Evolutionary conservation across 2,888 invertebrate species (phyloP), one percentile per base, ranked within the genome.

Genomic region (Chloroclysta siterata): DNA sequence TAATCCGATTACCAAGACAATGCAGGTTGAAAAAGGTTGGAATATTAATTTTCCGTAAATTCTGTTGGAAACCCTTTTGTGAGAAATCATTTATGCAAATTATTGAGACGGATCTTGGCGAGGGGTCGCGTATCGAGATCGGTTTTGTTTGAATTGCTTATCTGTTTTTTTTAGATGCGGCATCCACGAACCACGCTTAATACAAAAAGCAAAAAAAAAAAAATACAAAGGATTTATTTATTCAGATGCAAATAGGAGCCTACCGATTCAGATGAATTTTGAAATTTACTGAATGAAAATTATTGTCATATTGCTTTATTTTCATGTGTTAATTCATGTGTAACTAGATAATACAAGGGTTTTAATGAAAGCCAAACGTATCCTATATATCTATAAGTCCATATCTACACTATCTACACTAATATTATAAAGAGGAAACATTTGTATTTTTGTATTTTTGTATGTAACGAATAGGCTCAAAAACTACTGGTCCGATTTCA

Each of bases 1-100:
- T 74, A 78, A 79, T 77, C 76, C 71, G 75, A 77, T 80, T 76
- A 76, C 41, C 59, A 66, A 68, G 72, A 74, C 74, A 78, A 75
- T 76, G 73, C 78, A 71, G 74, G 71, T 73, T 72, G 68, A 71
- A 73, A 65, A 70, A 70, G 69, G 66, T 61, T 53, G 57, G 68
- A 74, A 75, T 76, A 74, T 74, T 74, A 75, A 76, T 77, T 69
- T 72, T 71, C 62, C 51, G 63, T 69, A 68, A 53, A 72, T 72
- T 72, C 72, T 70, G 69, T 60, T 63, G 41, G 52, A 60, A 70
- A 63, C 63, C 69, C 63, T 63, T 70, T 73, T 71, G 65, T 60
- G 60, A 60, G 70, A 68, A 65, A 71, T 67, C 67, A 66, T 71
- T 72, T 70, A 74, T 70, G 74, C 64, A 70, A 72, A 71, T 68